phyloP scores from a whole-genome alignment of 2,797 vertebrate species.

The Phrynocephalus guinanensis region DNA sequence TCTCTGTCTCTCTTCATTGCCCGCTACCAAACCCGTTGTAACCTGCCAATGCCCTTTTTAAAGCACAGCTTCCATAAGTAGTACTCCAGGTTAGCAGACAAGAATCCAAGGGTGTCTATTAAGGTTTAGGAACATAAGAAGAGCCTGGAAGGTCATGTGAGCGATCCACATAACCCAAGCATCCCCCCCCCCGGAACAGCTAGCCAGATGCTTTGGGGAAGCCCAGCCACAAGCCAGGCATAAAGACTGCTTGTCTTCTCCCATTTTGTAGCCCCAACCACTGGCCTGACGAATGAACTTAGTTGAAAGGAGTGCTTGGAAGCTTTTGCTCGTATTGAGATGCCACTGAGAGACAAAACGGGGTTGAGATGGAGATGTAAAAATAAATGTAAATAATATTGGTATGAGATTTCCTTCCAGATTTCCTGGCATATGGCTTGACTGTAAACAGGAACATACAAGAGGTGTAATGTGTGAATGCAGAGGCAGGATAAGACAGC shows the following conservation, averaged over 20 bases:
- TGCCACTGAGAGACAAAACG: not conserved
- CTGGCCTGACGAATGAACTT: not conserved
- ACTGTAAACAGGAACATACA: not conserved
- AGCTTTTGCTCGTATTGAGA: not conserved
- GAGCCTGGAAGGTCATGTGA: not conserved
- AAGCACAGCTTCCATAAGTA: not conserved
- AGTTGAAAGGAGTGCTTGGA: not conserved
- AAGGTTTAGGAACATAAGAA: not conserved
- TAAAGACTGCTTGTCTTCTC: not conserved
- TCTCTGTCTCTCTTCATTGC: not conserved
- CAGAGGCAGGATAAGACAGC: not conserved
- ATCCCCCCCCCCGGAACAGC: not conserved
- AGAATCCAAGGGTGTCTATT: not conserved
- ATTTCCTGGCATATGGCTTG: not conserved
- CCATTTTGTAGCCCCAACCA: not conserved
- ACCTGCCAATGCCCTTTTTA: not conserved
- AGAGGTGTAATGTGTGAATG: not conserved
- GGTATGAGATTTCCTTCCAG: not conserved
- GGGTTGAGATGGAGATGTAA: not conserved
- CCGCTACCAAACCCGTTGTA: no score
- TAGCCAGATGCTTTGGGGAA: not conserved
- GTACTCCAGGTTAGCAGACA: not conserved
- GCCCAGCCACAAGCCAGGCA: not conserved
- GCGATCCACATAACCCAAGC: not conserved
- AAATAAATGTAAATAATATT: slow-evolving; percentile 7